Conservation (phyloP, 2,113 vertebrate genomes). For the Piliocolobus tephrosceles region DNA sequence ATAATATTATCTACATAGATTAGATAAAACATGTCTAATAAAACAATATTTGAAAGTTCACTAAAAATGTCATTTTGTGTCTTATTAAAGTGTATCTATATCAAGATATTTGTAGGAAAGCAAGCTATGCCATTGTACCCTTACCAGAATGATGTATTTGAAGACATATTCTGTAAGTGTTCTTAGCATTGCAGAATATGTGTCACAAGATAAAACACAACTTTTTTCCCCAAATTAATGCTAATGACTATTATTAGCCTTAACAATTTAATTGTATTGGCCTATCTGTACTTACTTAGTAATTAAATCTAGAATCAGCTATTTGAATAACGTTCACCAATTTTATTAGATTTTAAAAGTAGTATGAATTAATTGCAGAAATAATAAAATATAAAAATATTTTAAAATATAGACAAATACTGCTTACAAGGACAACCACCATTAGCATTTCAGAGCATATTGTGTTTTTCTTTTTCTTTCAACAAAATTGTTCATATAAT, state of each 20-base stretch:
- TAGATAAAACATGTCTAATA: background rate
- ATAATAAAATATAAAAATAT: background rate
- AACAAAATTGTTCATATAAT: background rate
- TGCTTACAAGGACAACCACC: background rate
- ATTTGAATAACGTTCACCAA: background rate
- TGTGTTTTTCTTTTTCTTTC: background rate
- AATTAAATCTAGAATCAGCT: background rate
- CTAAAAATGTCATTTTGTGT: background rate
- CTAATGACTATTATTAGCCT: background rate
- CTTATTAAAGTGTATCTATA: background rate
- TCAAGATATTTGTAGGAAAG: background rate
- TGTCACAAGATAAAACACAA: background rate
- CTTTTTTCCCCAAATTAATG: background rate
- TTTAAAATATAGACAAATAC: background rate
- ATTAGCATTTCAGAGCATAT: background rate
- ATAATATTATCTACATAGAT: background rate
- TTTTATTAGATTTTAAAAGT: background rate
- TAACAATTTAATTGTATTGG: background rate
- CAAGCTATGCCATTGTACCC: background rate
- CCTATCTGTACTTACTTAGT: background rate
- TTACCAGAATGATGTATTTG: background rate
- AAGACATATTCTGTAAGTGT: background rate
- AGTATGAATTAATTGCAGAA: background rate
- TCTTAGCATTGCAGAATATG: background rate
- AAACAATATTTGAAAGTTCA: background rate